Evolutionary conservation across 2,888 invertebrate species (phyloP), one percentile per base, ranked within the genome.

Genomic region (Hyalella azteca): DNA sequence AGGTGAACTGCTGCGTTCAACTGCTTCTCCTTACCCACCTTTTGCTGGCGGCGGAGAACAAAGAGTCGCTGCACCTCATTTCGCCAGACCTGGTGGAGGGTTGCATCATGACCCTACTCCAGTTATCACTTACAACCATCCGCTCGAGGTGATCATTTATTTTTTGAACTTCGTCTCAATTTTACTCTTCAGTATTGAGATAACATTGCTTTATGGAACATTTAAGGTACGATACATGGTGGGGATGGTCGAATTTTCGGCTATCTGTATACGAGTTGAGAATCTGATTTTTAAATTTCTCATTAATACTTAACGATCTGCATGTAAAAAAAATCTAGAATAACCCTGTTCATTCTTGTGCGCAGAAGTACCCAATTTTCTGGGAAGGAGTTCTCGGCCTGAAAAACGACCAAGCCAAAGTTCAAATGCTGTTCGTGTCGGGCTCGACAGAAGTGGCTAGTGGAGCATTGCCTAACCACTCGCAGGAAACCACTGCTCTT

Each of bases 391-490:
- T 95, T 82, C 89, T 98, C 85, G 97, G 96, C 0, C 90, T 98
- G 85, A 98, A 98, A 90, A 98, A 96, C 88, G 98, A 98, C 89
- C 94, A 95, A 86, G 97, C 97, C 7, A 95, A 95, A 40, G 98
- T 98, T 73, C 98, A 98, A 90, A 98, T 98, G 98, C 97, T 98
- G 90, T 97, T 96, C 89, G 96, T 98, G 84, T 95, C 95, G 86
- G 98, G 98, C 80, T 97, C 95, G 90, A 93, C 94, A 13, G 91
- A 91, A 86, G 94, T 98, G 83, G 97, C 97, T 13, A 92, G 93
- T 85, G 93, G 93, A 86, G 95, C 97, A 83, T 90, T 98, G 87
- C 96, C 96, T 73, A 92, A 93, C 83, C 79, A 85, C 45, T 93
- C 93, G 87, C 91, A 92, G 78, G 95, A 95, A 87, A 94, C 94